Percentiles rank a stretch among this genome's conserved stretches.
These are phyloP conservation scores for Chlorodrepanis virens DNA, from an alignment of 2,113 vertebrate genomes.

Conservation along the genomic window DNA sequence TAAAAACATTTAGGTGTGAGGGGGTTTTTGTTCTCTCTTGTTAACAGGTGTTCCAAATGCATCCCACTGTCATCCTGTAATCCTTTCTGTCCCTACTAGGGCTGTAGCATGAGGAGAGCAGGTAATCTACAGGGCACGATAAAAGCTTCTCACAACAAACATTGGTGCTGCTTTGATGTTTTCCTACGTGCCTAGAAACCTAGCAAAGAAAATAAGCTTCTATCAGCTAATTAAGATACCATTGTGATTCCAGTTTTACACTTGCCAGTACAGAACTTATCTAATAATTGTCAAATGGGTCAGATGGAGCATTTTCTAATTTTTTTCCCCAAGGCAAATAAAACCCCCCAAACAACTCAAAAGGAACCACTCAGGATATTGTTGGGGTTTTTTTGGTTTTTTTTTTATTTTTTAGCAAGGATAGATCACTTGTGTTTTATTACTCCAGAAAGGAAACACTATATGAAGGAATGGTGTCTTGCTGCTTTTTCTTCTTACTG, in stretches of 20 bases:
- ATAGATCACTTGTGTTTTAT: neutral
- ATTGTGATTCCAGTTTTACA: neutral
- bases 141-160: neutral
- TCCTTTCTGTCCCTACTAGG: neutral
- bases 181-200: neutral
- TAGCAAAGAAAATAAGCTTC: neutral
- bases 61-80: neutral
- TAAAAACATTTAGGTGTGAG: neutral
- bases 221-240: slow-evolving; percentile 15
- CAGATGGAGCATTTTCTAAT: neutral
- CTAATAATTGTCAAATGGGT: no score
- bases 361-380: neutral
- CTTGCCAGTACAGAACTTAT: neutral
- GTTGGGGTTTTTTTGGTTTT: no score
- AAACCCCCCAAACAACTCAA: neutral
- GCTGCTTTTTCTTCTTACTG: neutral
- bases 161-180: neutral
- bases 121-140: neutral
- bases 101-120: neutral
- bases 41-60: neutral
- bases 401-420: neutral
- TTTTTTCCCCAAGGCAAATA: neutral
- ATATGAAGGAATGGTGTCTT: neutral
- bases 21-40: neutral
- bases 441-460: neutral